phyloP scores from a whole-genome alignment of 2,888 invertebrate genomes.

The Drosophila neonasuta region DNA sequence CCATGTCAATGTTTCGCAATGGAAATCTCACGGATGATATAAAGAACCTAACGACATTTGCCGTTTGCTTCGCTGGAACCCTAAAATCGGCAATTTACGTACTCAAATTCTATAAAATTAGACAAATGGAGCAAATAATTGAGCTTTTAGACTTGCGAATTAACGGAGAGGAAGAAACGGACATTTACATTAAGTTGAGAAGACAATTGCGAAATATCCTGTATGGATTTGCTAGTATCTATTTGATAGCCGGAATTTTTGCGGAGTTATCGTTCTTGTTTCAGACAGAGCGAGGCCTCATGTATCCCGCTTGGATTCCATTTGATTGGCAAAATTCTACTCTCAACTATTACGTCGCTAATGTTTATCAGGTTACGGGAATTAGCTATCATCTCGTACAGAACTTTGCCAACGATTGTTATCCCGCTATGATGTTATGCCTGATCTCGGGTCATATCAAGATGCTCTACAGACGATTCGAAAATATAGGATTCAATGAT shows the following conservation, averaged over 20 bases:
- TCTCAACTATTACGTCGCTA: conserved; percentile 52
- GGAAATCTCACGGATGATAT: conserved; percentile 57
- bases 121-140: conserved; percentile 54
- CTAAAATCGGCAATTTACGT: conserved; percentile 58
- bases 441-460: conserved; percentile 61
- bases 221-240: conserved; percentile 48
- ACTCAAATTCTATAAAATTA: conserved; percentile 50
- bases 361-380: conserved; percentile 64
- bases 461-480: conserved; percentile 54
- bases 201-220: conserved; percentile 48
- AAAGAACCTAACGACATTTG: conserved; percentile 58
- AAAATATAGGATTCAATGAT: conserved; percentile 50
- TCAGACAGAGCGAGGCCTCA: conserved; percentile 47
- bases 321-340: conserved; percentile 65
- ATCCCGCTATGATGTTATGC: conserved; percentile 63
- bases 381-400: conserved; percentile 48
- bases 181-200: conserved; percentile 39
- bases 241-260: conserved; percentile 44
- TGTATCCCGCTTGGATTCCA: conserved; percentile 73
- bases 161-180: conserved; percentile 29
- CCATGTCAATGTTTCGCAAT: conserved; percentile 54
- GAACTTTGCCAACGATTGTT: conserved; percentile 62
- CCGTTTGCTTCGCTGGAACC: conserved; percentile 54
- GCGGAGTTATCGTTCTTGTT: conserved; percentile 60
- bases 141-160: conserved; percentile 59